phyloP scores from a whole-genome alignment of 2,888 invertebrate genomes.

The Eueremaeus valkanovi region DNA sequence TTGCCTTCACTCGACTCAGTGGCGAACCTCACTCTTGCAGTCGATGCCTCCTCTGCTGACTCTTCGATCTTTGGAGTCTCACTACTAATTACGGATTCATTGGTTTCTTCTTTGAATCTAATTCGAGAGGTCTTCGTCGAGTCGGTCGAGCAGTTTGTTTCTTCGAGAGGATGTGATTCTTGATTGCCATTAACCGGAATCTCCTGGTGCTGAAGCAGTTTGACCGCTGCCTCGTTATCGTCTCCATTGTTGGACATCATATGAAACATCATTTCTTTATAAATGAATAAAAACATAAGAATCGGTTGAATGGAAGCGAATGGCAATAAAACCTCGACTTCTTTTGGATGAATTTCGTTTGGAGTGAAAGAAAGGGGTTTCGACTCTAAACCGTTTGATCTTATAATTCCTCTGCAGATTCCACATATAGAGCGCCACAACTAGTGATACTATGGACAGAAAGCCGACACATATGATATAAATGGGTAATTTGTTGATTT shows the following conservation, averaged over 20 bases:
- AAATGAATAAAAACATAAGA: not conserved
- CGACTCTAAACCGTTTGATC: constrained; percentile 60
- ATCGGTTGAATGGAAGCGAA: not conserved
- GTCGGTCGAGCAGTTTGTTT: not conserved
- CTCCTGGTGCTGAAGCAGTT: constrained; percentile 1
- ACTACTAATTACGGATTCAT: not conserved
- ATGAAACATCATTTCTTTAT: not conserved
- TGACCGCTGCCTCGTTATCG: constrained; percentile 6
- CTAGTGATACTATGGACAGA: constrained; percentile 66
- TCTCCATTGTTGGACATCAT: not conserved
- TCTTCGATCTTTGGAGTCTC: not conserved
- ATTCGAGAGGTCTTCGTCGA: not conserved
- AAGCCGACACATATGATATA: constrained; percentile 63
- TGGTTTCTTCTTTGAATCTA: not conserved
- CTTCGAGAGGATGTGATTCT: not conserved
- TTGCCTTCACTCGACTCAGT: not conserved
- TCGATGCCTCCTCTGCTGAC: not conserved
- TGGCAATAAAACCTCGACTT: not conserved
- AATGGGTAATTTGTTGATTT: not conserved
- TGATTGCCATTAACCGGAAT: not conserved
- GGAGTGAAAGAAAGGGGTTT: constrained; percentile 51
- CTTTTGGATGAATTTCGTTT: not conserved
- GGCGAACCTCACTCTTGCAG: not conserved
- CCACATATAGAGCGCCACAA: constrained; percentile 69
- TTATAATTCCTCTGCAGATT: constrained; percentile 70